These are phyloP conservation scores for Steinernema scapterisci DNA, from an alignment of 2,888 invertebrate genomes.

Conservation along the genomic window DNA sequence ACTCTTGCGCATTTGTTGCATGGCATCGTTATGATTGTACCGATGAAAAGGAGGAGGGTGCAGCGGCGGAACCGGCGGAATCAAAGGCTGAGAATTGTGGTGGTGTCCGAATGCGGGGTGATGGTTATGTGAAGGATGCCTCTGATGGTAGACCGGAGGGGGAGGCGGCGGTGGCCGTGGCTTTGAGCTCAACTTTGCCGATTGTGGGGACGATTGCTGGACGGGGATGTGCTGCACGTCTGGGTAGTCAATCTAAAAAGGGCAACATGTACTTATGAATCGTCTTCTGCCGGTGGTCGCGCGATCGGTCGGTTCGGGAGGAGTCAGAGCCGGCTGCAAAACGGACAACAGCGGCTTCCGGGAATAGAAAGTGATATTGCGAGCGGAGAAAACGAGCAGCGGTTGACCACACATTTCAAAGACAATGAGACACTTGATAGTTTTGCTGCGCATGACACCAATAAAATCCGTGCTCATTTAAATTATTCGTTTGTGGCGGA, in stretches of 20 bases:
- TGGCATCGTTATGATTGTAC: slow-evolving; percentile 24
- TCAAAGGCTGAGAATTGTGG: neutral
- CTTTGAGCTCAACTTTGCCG: slow-evolving; percentile 7
- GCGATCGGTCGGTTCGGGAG: neutral
- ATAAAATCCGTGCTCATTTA: neutral
- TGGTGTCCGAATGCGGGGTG: slow-evolving; percentile 10
- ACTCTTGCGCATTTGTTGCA: slow-evolving; percentile 41
- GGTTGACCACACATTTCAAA: neutral
- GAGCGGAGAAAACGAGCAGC: neutral
- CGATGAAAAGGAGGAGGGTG: slow-evolving; percentile 21
- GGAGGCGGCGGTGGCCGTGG: slow-evolving; percentile 18
- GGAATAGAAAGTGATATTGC: neutral
- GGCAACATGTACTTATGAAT: slow-evolving; percentile 3
- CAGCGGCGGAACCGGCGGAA: slow-evolving; percentile 11
- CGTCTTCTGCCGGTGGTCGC: neutral
- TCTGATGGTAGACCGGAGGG: neutral
- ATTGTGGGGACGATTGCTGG: slow-evolving; percentile 39
- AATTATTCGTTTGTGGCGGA: neutral
- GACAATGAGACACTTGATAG: slow-evolving; percentile 1
- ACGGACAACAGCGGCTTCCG: slow-evolving; percentile 11
- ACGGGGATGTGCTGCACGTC: slow-evolving; percentile 70
- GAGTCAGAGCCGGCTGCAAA: neutral
- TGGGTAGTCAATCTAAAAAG: slow-evolving; percentile 77
- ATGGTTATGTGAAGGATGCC: slow-evolving; percentile 3
- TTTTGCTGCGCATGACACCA: neutral